These are phyloP conservation scores for Drosophila aff. DNA, from an alignment of 1,140 invertebrate species.

Conservation along the genomic window DNA sequence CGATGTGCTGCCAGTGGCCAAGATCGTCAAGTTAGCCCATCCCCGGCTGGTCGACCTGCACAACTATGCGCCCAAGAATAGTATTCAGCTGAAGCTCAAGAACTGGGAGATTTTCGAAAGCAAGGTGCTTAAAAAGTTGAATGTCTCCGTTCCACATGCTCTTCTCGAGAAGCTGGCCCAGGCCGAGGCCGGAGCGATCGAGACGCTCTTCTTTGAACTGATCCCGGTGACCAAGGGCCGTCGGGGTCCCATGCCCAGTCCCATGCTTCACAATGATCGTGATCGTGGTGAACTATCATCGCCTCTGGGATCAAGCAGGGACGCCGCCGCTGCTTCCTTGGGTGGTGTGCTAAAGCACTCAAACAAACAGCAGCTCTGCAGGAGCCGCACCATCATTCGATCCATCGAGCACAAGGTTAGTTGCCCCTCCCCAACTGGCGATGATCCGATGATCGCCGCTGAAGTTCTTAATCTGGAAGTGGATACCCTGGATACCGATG, in stretches of 20 bases:
- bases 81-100: constrained; percentile 88
- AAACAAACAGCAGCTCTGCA: background rate
- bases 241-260: constrained; percentile 12
- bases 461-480: constrained; percentile 20
- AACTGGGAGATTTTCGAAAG: constrained; percentile 91
- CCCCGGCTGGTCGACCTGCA: constrained; percentile 90
- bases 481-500: constrained; percentile 10
- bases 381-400: background rate
- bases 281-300: background rate
- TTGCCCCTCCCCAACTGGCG: background rate
- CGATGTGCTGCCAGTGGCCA: constrained; percentile 90
- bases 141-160: constrained; percentile 86
- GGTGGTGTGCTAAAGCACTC: background rate
- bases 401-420: background rate
- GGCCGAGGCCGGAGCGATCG: constrained; percentile 87
- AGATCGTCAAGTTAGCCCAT: constrained; percentile 89
- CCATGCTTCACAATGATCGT: background rate
- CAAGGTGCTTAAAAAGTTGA: constrained; percentile 89
- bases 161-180: constrained; percentile 88
- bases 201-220: constrained; percentile 87
- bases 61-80: constrained; percentile 89
- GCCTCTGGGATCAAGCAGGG: background rate
- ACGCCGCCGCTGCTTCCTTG: background rate
- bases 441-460: background rate
- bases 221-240: constrained; percentile 58